Evolutionary conservation across 1,140 invertebrate species (phyloP).

Genomic region (Drosophila pseudoobscura): DNA sequence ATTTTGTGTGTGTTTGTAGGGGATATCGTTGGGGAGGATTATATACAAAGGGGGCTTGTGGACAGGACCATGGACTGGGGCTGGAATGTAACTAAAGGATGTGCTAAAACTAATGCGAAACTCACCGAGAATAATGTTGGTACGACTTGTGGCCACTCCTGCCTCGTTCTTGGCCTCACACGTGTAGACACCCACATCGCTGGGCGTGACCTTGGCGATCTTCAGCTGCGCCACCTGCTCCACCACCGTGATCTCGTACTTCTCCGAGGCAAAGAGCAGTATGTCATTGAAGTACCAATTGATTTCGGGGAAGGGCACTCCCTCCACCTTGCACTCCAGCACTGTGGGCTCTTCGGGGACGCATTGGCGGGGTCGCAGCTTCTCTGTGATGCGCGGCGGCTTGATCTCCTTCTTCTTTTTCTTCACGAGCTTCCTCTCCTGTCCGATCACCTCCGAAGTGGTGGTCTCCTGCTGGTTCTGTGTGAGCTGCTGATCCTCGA

Average conservation of each 20-base stretch:
- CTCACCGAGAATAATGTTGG: slow-evolving; percentile 87
- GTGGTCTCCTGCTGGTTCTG: slow-evolving; percentile 83
- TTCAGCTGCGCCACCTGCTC: slow-evolving; percentile 88
- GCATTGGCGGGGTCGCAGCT: slow-evolving; percentile 87
- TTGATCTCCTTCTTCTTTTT: slow-evolving; percentile 85
- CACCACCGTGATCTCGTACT: slow-evolving; percentile 87
- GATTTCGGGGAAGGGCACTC: slow-evolving; percentile 89
- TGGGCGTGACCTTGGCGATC: slow-evolving; percentile 88
- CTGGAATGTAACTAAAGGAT: not conserved
- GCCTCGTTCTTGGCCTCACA: slow-evolving; percentile 90
- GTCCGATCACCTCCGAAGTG: slow-evolving; percentile 80
- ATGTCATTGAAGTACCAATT: slow-evolving; percentile 95
- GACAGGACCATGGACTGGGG: not conserved
- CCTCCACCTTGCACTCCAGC: slow-evolving; percentile 89
- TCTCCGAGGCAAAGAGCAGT: slow-evolving; percentile 88
- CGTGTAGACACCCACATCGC: slow-evolving; percentile 93
- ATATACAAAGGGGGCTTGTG: slow-evolving; percentile 26
- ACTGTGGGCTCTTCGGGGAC: slow-evolving; percentile 86
- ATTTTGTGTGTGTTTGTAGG: slow-evolving; percentile 38
- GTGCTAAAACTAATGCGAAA: slow-evolving; percentile 1
- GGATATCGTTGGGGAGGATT: slow-evolving; percentile 15
- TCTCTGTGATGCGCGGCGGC: slow-evolving; percentile 89
- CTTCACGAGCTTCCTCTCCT: slow-evolving; percentile 81
- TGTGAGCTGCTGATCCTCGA: slow-evolving; percentile 82
- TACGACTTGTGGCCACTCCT: slow-evolving; percentile 90